These are phyloP conservation scores for Ceratina japonica DNA, from an alignment of 1,140 invertebrate species.

Conservation along the genomic window DNA sequence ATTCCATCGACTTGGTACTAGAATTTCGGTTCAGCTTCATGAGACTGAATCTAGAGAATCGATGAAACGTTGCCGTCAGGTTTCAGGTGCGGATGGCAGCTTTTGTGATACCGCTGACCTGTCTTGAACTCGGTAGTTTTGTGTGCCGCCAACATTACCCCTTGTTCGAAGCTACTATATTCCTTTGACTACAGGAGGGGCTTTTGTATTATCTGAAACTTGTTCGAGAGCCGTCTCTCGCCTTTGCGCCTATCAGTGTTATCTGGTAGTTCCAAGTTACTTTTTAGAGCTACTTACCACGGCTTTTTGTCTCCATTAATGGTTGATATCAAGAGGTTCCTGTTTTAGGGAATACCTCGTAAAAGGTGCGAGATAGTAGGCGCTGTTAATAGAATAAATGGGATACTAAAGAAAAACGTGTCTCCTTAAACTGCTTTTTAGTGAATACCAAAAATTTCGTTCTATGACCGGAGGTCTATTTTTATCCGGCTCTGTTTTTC, in stretches of 20 bases:
- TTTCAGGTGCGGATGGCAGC: not conserved
- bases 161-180: not conserved
- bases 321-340: not conserved
- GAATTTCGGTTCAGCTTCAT: not conserved
- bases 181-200: not conserved
- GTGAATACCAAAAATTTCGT: not conserved
- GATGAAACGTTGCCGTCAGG: slow-evolving; percentile 11
- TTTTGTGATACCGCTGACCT: slow-evolving; percentile 19
- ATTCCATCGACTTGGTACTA: no score
- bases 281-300: not conserved
- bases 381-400: not conserved
- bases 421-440: not conserved
- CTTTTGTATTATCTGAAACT: not conserved
- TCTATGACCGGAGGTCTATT: not conserved
- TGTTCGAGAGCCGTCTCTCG: not conserved
- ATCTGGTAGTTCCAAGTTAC: not conserved
- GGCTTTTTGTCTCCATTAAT: slow-evolving; percentile 1
- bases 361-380: not conserved
- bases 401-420: not conserved
- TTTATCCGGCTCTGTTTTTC: no score
- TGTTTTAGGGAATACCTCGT: not conserved
- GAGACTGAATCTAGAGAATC: not conserved
- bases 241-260: not conserved
- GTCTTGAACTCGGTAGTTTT: slow-evolving; percentile 33
- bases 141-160: not conserved